Base-by-base conservation (phyloP, 2,888 invertebrate species). In the Plusia festucae region DNA sequence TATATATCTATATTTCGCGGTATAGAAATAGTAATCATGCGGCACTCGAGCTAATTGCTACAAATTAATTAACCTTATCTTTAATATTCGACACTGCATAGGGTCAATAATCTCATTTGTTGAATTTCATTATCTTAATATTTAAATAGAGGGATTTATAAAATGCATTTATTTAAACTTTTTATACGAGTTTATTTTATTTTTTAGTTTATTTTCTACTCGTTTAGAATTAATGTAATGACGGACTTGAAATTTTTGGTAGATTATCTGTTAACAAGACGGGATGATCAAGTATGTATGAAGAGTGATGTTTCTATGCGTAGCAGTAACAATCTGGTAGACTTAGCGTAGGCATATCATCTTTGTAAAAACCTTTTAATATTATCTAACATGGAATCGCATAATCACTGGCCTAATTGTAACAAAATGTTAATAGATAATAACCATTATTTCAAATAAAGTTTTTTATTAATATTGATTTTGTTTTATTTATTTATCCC, bases 11-110 rank as follows among this genome's bases (percentile, higher is more conserved):
- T 95, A 95, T 93, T 91, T 91, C 90, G 90, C 94, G 83, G 95
- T 95, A 95, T 95, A 95, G 95, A 94, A 92, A 95, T 95, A 95
- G 88, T 94, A 95, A 95, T 95, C 95, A 94, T 93, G 79, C 82
- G 93, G 93, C 95, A 94, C 95, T 91, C 85, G 79, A 88, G 88
- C 88, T 92, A 91, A 91, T 86, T 90, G 87, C 90, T 89, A 88
- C 89, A 89, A 85, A 78, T 85, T 88, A 88, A 89, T 87, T 88
- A 88, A 87, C 82, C 71, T 76, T 87, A 85, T 88, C 83, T 75
- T 78, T 88, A 82, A 83, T 84, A 87, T 85, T 87, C 84, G 87
- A 89, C 85, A 90, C 84, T 90, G 89, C 73, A 73, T 78, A 79
- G 62, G 73, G 74, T 85, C 84, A 82, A 84, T 90, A 90, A 88